phyloP scores from a whole-genome alignment of 2,797 vertebrate species.

The Malacoctenus gilli region DNA sequence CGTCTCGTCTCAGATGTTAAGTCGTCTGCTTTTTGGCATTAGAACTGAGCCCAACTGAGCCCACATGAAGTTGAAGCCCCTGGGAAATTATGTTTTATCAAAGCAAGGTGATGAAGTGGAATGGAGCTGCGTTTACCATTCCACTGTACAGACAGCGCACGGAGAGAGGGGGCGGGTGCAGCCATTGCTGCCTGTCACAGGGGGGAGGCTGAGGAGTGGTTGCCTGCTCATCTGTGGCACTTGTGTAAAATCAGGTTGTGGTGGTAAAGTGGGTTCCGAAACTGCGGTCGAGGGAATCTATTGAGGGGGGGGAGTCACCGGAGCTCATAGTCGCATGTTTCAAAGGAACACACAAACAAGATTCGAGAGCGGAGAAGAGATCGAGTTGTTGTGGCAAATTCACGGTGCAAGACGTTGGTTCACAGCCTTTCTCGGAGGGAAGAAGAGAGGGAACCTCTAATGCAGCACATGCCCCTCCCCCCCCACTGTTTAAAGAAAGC shows the following conservation, averaged over 20 bases:
- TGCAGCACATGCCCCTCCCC: too few relatives aligned
- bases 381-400: too few relatives aligned
- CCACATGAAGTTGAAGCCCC: constrained; percentile 66
- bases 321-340: too few relatives aligned
- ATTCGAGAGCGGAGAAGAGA: too few relatives aligned
- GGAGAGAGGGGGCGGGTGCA: constrained; percentile 34
- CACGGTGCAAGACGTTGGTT: too few relatives aligned
- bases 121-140: constrained; percentile 57
- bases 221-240: constrained; percentile 40
- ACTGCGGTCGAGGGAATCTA: too few relatives aligned
- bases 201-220: constrained; percentile 31
- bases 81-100: constrained; percentile 77
- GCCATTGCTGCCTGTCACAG: constrained; percentile 44
- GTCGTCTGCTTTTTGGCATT: constrained; percentile 57
- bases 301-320: too few relatives aligned
- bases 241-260: constrained; percentile 22
- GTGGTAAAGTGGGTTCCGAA: too few relatives aligned
- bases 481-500: constrained; percentile 29
- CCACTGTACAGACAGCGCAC: constrained; percentile 31
- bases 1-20: constrained; percentile 46
- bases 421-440: too few relatives aligned
- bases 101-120: constrained; percentile 66
- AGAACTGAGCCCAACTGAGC: constrained; percentile 55
- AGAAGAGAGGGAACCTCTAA: too few relatives aligned
- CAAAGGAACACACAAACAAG: too few relatives aligned